A percentile compares a stretch with the other conserved stretches of the same genome.
Conservation (phyloP, 2,797 vertebrate genomes). For the Cyclura pinguis region DNA sequence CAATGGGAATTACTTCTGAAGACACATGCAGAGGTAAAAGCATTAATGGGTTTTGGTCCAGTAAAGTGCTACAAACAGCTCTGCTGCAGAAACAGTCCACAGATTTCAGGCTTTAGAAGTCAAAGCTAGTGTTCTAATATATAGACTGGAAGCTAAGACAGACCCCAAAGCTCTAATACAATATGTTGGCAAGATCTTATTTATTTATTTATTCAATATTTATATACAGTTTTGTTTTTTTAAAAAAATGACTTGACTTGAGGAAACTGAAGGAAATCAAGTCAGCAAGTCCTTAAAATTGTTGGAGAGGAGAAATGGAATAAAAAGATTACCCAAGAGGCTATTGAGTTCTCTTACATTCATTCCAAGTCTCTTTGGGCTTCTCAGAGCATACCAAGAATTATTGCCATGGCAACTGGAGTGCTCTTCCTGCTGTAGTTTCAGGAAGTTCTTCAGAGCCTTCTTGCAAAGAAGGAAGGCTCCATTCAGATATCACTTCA, state of each 20-base stretch:
- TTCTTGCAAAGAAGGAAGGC: neutral
- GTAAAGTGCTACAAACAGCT: neutral
- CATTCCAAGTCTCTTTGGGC: neutral
- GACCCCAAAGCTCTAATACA: neutral
- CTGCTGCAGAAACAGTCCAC: neutral
- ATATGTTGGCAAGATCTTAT: neutral
- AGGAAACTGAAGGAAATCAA: neutral
- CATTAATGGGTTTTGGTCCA: neutral
- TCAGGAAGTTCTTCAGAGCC: neutral
- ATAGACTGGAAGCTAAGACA: neutral
- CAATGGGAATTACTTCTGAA: no score
- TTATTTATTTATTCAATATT: neutral
- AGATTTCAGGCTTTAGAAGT: neutral
- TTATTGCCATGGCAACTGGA: neutral
- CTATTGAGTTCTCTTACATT: neutral
- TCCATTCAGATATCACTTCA: neutral
- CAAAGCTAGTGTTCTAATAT: neutral
- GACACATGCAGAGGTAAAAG: no score
- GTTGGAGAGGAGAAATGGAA: neutral
- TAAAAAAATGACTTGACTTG: neutral
- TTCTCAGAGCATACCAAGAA: neutral
- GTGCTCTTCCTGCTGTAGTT: neutral
- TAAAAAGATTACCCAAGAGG: conserved; percentile 13
- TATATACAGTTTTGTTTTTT: neutral
- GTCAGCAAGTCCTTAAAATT: neutral